phyloP scores from a whole-genome alignment of 2,888 invertebrate genomes.

The Macropis europaea region DNA sequence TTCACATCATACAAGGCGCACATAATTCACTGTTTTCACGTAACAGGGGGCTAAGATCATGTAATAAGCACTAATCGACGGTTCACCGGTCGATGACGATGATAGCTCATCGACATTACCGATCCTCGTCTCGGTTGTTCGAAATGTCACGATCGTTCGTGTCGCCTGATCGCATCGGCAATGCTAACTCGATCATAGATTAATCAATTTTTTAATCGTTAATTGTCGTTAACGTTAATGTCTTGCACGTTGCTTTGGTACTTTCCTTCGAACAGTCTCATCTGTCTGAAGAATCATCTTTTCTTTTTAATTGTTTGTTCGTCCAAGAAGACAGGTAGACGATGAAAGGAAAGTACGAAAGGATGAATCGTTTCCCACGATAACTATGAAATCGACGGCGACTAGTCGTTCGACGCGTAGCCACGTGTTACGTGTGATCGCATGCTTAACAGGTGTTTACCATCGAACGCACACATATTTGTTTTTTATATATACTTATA shows the following conservation, averaged over 20 bases:
- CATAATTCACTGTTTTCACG: constrained; percentile 20
- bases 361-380: no score
- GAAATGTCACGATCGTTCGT: constrained; percentile 21
- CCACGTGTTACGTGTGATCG: constrained; percentile 38
- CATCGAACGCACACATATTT: neutral
- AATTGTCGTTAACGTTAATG: no score
- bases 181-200: constrained; percentile 76
- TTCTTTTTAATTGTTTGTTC: no score
- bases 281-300: no score
- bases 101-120: neutral
- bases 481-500: neutral
- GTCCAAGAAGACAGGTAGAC: no score
- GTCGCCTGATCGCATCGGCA: constrained; percentile 77
- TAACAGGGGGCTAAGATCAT: constrained; percentile 40
- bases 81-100: neutral
- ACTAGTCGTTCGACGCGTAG: constrained; percentile 29
- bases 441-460: constrained; percentile 15
- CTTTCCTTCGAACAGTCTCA: neutral
- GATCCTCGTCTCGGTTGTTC: neutral
- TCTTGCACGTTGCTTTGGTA: constrained; percentile 27
- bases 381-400: constrained; percentile 23
- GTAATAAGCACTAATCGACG: constrained; percentile 15
- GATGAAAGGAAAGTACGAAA: neutral
- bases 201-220: constrained; percentile 40
- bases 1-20: constrained; percentile 12